These are phyloP conservation scores for Podarcis cretensis DNA, from an alignment of 2,113 vertebrate genomes.

Conservation along the genomic window DNA sequence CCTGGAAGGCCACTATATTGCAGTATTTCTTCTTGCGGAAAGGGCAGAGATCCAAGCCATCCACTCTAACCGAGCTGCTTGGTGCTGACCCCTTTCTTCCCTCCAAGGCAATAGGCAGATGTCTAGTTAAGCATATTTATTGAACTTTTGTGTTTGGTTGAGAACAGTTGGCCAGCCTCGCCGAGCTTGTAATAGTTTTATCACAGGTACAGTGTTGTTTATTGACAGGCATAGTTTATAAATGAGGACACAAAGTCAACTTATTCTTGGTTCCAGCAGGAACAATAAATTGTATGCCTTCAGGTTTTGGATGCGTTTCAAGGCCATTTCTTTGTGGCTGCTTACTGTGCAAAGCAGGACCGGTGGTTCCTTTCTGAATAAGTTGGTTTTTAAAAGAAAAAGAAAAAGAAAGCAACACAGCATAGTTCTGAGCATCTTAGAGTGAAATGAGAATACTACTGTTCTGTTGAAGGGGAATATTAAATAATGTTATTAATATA, in stretches of 20 bases:
- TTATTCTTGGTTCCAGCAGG: constrained; percentile 68
- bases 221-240: constrained; percentile 73
- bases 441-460: neutral
- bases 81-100: neutral
- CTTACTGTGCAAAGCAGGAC: constrained; percentile 52
- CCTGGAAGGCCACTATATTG: neutral
- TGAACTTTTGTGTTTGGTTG: constrained; percentile 64
- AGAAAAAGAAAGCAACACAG: neutral
- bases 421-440: neutral
- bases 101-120: neutral
- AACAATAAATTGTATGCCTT: constrained; percentile 72
- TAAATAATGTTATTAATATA: constrained; percentile 39
- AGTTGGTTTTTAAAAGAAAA: neutral
- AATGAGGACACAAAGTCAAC: constrained; percentile 70
- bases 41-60: neutral
- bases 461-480: constrained; percentile 24
- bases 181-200: constrained; percentile 66
- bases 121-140: constrained; percentile 62
- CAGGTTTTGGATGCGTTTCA: constrained; percentile 67
- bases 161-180: constrained; percentile 41
- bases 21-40: neutral
- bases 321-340: constrained; percentile 67
- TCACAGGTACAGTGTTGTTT: constrained; percentile 68
- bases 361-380: constrained; percentile 22
- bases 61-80: neutral